Evolutionary conservation across 92 coral and sea anemone species (phyloP), one percentile per base, ranked within the genome.

Genomic region (Virgularia gustaviana): DNA sequence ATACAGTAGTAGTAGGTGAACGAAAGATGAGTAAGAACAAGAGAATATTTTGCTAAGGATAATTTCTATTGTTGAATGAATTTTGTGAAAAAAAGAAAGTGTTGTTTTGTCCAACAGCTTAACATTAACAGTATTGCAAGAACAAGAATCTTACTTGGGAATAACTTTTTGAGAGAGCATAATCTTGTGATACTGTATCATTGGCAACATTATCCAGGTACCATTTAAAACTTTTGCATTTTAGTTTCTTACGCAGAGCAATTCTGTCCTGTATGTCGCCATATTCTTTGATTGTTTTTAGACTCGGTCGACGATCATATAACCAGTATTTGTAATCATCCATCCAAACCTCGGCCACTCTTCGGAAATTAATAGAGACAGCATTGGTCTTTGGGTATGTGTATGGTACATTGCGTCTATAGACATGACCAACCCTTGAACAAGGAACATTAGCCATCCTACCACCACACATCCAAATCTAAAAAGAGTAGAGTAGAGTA

Each of bases 281-380:
- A 49, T 81, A 86, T 9, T 94, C 90, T 16, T 2, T 51, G 2
- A 89, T 90, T 53, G 39, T 35, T 57, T 77, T 79, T 16, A 94
- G 83, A 44, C 86, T 87, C 1, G 99, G 99, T 71, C 89, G 81
- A 75, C 85, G 85, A 76, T 89, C 90, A 71, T 94, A 94, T 18
- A 94, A 70, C 99, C 99, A 94, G 15, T 86, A 88, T 44, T 94
- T 94, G 76, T 94, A 94, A 36, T 94, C 99, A 53, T 94, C 99
- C 99, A 94, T 89, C 99, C 99, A 94, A 0, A 94, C 99, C 57
- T 94, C 99, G 8, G 99, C 99, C 9, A 94, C 99, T 30, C 99
- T 86, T 29, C 87, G 86, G 66, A 94, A 94, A 60, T 94, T 94
- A 31, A 87, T 75, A 9, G 88, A 77, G 41, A 96, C 90, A 18